These are phyloP conservation scores for Phrynosoma blainvillii DNA, from an alignment of 2,113 vertebrate genomes.

Conservation along the genomic window DNA sequence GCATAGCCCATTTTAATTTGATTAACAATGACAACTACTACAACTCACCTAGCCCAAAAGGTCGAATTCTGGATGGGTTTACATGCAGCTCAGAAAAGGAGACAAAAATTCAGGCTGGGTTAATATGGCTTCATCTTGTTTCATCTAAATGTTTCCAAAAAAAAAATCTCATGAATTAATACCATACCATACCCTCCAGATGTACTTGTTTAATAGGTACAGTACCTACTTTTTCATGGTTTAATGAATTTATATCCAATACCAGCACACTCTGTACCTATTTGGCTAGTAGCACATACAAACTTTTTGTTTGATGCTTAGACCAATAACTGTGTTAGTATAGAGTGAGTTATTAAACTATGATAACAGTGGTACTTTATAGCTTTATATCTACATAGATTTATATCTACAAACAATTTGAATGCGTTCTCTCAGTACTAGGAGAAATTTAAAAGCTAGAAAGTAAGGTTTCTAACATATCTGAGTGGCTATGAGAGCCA, in stretches of 20 bases:
- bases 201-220: constrained; percentile 4
- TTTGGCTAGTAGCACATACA: neutral
- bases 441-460: neutral
- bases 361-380: neutral
- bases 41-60: neutral
- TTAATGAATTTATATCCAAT: neutral
- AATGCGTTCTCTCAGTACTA: neutral
- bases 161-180: neutral
- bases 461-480: neutral
- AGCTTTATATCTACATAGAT: neutral
- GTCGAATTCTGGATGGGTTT: neutral
- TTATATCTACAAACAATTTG: neutral
- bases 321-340: neutral
- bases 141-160: neutral
- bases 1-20: neutral
- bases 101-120: neutral
- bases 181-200: constrained; percentile 3
- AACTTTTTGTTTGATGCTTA: neutral
- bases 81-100: neutral
- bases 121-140: neutral
- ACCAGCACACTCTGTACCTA: neutral
- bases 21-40: neutral
- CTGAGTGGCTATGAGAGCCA: neutral
- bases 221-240: neutral
- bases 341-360: neutral